Evolutionary conservation across 2,113 vertebrate species (phyloP).

Genomic region (Martes martes): DNA sequence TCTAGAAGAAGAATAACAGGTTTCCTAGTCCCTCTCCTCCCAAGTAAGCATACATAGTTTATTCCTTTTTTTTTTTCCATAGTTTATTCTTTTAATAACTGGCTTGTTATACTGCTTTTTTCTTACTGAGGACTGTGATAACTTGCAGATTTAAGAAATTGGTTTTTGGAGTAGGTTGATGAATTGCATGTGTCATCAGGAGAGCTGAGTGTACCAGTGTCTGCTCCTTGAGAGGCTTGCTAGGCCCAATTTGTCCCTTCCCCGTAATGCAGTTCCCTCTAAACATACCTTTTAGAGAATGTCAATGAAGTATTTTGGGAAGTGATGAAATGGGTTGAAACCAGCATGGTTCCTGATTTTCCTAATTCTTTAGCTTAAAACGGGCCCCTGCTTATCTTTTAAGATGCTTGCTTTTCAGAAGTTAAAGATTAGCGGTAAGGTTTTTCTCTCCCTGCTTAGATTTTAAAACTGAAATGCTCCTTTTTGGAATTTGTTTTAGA

Average conservation of each 20-base stretch:
- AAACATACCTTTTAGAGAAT: not conserved
- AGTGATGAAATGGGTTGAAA: slow-evolving; percentile 10
- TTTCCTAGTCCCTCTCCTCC: not conserved
- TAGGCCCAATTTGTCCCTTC: not conserved
- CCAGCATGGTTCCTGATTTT: not conserved
- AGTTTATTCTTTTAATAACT: not conserved
- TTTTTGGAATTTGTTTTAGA: slow-evolving; percentile 14
- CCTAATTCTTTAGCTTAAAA: not conserved
- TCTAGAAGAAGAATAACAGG: not conserved
- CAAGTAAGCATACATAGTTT: not conserved
- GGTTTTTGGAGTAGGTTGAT: slow-evolving; percentile 13
- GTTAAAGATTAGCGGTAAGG: not conserved
- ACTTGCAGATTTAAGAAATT: slow-evolving; percentile 4
- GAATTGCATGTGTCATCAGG: not conserved
- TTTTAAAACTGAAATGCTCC: not conserved
- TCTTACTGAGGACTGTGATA: not conserved
- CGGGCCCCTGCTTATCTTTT: not conserved
- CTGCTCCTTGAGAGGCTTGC: not conserved
- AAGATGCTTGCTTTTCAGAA: not conserved
- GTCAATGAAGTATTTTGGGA: slow-evolving; percentile 21
- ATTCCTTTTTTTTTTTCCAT: not conserved
- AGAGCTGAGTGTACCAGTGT: not conserved
- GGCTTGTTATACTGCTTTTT: not conserved
- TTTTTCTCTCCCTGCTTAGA: slow-evolving; percentile 3
- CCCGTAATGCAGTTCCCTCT: not conserved